A percentile compares a stretch with the other conserved stretches of the same genome.
phyloP scores from a whole-genome alignment of 2,888 invertebrate species.

The Lasioglossum malachurum region DNA sequence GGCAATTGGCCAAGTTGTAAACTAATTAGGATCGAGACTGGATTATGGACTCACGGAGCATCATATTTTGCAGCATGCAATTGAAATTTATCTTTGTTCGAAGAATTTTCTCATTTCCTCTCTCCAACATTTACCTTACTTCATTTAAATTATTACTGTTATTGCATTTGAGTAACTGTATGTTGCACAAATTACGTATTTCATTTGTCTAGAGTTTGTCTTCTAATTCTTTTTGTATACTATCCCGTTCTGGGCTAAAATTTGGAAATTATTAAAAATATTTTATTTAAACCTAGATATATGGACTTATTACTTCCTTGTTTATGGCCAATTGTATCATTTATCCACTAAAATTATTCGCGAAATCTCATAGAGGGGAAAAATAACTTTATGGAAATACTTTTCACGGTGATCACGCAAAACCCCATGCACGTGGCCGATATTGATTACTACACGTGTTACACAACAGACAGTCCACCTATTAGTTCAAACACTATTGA shows the following conservation, averaged over 20 bases:
- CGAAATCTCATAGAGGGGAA: background rate
- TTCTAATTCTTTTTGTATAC: too few relatives aligned
- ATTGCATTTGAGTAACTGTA: background rate
- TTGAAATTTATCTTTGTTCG: background rate
- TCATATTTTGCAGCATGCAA: background rate
- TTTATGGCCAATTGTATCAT: background rate
- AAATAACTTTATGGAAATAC: background rate
- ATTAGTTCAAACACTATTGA: slow-evolving; percentile 28
- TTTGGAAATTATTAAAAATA: background rate
- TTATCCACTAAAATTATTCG: background rate
- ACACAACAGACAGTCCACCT: slow-evolving; percentile 34
- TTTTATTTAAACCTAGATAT: background rate
- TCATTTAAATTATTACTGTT: background rate
- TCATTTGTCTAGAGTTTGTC: too few relatives aligned
- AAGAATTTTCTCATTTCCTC: background rate
- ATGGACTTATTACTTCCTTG: background rate
- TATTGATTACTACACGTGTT: slow-evolving; percentile 52
- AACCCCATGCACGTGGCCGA: slow-evolving; percentile 12
- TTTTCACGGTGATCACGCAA: background rate
- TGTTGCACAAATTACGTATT: background rate
- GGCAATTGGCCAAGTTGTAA: slow-evolving; percentile 14
- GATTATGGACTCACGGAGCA: background rate
- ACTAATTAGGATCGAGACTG: background rate
- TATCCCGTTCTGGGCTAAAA: background rate
- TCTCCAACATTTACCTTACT: background rate